Evolutionary conservation across 2,113 vertebrate species (phyloP), one percentile per base, ranked within the genome.

Genomic region (Rhabdomys dilectus): DNA sequence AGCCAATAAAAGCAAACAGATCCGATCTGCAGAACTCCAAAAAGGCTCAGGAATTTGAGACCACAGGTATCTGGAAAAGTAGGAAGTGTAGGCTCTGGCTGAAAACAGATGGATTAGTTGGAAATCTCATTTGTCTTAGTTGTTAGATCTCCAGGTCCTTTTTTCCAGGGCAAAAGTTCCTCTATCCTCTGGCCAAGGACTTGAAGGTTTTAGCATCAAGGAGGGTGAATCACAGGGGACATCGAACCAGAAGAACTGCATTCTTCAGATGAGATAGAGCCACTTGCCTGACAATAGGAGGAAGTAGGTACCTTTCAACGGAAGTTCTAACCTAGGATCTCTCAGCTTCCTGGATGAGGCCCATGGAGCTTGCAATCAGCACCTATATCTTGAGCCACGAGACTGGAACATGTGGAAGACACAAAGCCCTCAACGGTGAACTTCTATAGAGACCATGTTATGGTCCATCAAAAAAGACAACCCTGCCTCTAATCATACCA

Each of bases 31-130:
- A 90, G 68, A 95, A 88, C 31, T 90, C 73, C 60, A 91, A 42
- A 86, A 95, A 87, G 68, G 31, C 5, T 76, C 70, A 89, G 88
- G 36, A 82, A 95, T 72, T 76, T 89, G 68, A 87, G 34, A 85
- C 42, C 17, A 56, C 12, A 36, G 45, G 29, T 86, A 77, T 82
- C 56, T 91, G 60, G 60, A 93, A 91, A 80, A 96, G 31, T 42
- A 85, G 56, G 12, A 78, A n/a, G 12, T 64, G 0, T 8, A 72
- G 76, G 12, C 48, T 29, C 7, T 9, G 13, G 31, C 17, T 89
- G 56, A 91, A 81, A 93, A 21, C 53, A 51, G 78, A 81, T 48
- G 22, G 60, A 34, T 26, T 81, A 24, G n/a, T 58, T 82, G 42
- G 19, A 89, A 90, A 95, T 7, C 64, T 16, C 75, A 53, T 81